phyloP scores from a whole-genome alignment of 2,888 invertebrate genomes.

The Patella depressa region DNA sequence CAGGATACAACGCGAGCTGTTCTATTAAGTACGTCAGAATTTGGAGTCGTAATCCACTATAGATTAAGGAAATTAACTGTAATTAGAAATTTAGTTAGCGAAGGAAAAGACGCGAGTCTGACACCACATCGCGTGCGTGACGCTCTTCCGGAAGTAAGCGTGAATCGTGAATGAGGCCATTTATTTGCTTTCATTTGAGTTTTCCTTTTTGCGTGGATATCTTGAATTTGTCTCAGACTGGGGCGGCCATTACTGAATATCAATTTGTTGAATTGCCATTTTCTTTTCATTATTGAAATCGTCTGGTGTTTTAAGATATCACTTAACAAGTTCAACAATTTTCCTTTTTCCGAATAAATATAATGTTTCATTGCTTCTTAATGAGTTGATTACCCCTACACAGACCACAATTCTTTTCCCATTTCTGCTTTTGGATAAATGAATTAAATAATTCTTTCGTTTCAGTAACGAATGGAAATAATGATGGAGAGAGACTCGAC shows the following conservation, averaged over 20 bases:
- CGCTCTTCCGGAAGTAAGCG: conserved; percentile 28
- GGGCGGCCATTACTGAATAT: conserved; percentile 7
- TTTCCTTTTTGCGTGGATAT: conserved; percentile 18
- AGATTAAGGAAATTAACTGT: conserved; percentile 35
- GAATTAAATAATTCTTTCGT: neutral
- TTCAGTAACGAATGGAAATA: conserved; percentile 25
- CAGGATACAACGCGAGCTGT: conserved; percentile 50
- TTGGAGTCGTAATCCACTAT: conserved; percentile 24
- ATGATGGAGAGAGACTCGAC: conserved; percentile 17
- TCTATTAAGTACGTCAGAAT: conserved; percentile 34
- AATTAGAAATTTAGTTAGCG: conserved; percentile 32
- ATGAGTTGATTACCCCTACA: no score
- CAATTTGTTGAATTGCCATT: neutral
- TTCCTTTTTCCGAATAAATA: neutral
- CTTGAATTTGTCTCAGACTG: conserved; percentile 5
- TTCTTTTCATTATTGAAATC: conserved; percentile 10
- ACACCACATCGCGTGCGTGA: conserved; percentile 25
- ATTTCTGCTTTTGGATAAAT: neutral
- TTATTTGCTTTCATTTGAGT: conserved; percentile 31
- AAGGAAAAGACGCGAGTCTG: conserved; percentile 14
- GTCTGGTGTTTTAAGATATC: conserved; percentile 8
- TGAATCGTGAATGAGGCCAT: conserved; percentile 28
- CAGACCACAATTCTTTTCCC: no score
- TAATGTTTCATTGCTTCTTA: neutral
- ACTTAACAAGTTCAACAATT: neutral